Evolutionary conservation across 2,797 vertebrate genomes (phyloP).

Genomic region (Choloepus didactylus): DNA sequence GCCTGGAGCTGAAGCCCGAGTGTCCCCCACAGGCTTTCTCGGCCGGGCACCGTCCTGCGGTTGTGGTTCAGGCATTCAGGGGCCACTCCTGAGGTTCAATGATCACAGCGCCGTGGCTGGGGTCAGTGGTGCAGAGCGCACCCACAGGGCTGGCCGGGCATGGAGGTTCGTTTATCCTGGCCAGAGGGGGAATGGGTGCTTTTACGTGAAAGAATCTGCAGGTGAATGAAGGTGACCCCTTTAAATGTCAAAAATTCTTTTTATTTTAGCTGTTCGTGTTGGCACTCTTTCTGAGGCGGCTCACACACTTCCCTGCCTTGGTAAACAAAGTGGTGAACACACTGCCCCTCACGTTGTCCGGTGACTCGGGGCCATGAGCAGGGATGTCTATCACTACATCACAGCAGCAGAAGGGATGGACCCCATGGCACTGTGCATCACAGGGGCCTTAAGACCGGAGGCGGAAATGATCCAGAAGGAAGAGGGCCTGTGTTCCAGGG

Average conservation of each 20-base stretch:
- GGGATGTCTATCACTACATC: not conserved
- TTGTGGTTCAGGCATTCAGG: rapidly evolving
- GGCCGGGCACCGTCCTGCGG: no score
- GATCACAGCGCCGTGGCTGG: rapidly evolving
- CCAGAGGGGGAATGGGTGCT: not conserved
- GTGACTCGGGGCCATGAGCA: not conserved
- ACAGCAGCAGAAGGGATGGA: not conserved
- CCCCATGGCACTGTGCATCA: not conserved
- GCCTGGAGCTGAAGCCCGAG: rapidly evolving
- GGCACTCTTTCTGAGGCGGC: not conserved
- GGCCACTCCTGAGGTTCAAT: not conserved
- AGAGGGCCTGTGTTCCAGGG: no score
- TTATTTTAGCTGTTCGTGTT: slow-evolving; percentile 30
- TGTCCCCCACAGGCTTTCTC: not conserved
- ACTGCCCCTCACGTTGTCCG: not conserved
- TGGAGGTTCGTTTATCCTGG: not conserved
- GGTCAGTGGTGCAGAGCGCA: not conserved
- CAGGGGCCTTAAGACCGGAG: not conserved
- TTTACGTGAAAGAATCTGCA: slow-evolving; percentile 11
- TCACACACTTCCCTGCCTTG: not conserved
- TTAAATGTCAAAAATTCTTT: not conserved
- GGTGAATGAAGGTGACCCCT: slow-evolving; percentile 39
- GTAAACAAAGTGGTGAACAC: not conserved
- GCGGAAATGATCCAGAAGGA: not conserved
- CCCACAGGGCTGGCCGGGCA: rapidly evolving